phyloP scores from a whole-genome alignment of 2,888 invertebrate species.

The Mantis religiosa region DNA sequence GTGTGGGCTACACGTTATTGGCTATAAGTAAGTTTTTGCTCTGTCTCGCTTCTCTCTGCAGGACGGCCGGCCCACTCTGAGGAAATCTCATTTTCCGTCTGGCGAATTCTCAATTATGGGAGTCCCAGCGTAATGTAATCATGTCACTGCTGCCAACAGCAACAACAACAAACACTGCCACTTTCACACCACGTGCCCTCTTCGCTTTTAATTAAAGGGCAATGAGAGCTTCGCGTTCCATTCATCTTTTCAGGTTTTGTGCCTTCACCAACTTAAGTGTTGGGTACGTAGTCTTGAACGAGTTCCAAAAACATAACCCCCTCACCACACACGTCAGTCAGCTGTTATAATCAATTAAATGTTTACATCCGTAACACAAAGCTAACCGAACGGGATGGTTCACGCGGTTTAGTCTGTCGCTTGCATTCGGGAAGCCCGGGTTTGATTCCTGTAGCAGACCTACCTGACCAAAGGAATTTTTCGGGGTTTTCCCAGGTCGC shows the following conservation, averaged over 20 bases:
- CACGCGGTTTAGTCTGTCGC: no score
- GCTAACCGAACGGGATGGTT: no score
- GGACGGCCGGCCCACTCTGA: neutral
- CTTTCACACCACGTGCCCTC: neutral
- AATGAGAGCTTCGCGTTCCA: neutral
- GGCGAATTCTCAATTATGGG: conserved; percentile 27
- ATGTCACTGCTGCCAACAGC: conserved; percentile 14
- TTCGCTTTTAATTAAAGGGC: neutral
- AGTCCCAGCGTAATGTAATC: conserved; percentile 24
- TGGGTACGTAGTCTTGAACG: neutral
- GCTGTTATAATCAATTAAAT: no score
- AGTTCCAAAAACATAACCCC: neutral
- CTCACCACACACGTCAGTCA: neutral
- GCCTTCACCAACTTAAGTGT: neutral
- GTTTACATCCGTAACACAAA: no score
- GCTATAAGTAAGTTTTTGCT: neutral
- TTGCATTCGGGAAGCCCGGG: no score
- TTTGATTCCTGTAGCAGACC: no score
- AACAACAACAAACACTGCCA: neutral
- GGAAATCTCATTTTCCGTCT: conserved; percentile 28
- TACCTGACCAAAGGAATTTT: no score
- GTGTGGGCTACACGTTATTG: neutral
- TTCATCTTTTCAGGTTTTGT: neutral
- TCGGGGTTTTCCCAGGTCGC: no score
- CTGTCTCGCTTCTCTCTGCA: neutral